Percentiles rank a stretch among this genome's conserved stretches.
phyloP scores from a whole-genome alignment of 2,113 vertebrate genomes.

The Gymnogyps californianus region DNA sequence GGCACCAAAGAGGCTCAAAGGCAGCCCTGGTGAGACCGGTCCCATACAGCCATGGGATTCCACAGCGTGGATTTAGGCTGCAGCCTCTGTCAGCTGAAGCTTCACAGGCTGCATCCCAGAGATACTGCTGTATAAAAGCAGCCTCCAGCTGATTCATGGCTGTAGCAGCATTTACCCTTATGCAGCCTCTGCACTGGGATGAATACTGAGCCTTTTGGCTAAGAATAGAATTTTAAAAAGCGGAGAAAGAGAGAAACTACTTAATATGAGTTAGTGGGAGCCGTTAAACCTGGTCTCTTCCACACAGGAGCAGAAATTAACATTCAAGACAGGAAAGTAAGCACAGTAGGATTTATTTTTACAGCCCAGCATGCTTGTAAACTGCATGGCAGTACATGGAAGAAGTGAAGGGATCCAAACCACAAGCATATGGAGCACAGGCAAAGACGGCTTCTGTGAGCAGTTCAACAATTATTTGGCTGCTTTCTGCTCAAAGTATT shows the following conservation, averaged over 20 bases:
- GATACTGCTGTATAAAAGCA: background rate
- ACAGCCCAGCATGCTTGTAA: background rate
- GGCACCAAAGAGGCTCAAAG: background rate
- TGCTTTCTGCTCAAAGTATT: conserved; percentile 21
- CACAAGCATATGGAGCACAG: background rate
- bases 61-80: background rate
- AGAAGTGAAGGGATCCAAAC: background rate
- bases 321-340: background rate
- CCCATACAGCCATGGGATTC: rapidly evolving
- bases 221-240: background rate
- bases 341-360: conserved; percentile 37
- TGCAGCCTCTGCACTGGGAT: background rate
- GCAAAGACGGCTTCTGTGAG: background rate
- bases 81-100: background rate
- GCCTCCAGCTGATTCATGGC: background rate
- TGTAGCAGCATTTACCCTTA: background rate
- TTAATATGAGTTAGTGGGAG: background rate
- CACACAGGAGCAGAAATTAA: background rate
- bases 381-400: background rate
- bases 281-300: background rate
- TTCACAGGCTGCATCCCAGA: background rate
- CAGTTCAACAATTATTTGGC: background rate
- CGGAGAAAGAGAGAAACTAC: background rate
- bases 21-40: background rate
- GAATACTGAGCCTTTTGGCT: background rate